Base-by-base conservation (phyloP, 2,113 vertebrate genomes). In the Heterotis niloticus region DNA sequence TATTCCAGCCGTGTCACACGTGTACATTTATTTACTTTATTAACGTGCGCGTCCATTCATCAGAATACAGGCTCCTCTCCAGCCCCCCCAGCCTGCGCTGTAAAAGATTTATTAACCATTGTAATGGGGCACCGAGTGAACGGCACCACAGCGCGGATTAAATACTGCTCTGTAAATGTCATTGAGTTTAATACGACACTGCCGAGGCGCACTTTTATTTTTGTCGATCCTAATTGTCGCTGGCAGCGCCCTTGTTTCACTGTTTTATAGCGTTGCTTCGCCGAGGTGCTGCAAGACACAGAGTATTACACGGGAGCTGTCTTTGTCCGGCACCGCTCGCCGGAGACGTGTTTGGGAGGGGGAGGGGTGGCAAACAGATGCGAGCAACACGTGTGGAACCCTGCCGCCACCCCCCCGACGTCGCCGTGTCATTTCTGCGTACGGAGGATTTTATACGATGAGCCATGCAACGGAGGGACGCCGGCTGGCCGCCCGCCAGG, bases 81-180 rank as follows among this genome's bases (percentile, higher is more conserved):
- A 7, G 7, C 34, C 2, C 34, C 34, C 34, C 34, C 34, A 44
- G 34, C 34, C 34, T 44, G 11, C 12, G 54, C 66, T 44, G 18
- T 76, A 54, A 74, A 82, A 84, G 83, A 86, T 86, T 86, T 83
- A 86, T 82, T 81, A 79, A 10, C 64, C 70, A 70, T 76, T 81
- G 74, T 86, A 86, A 83, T 84, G 80, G 76, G 66, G 83, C 78
- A 80, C 83, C 80, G 79, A 79, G 82, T 26, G 65, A 84, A 80
- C 81, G 71, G 80, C 79, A 16, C 52, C 68, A 78, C 20, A 79
- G 64, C 79, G 52, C 81, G 81, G 79, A 86, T 84, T 86, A 86
- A 83, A 84, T 81, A 78, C 65, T 60, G 78, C 78, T 83, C 80
- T 81, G 83, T 84, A 84, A 86, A 84, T 86, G 85, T 82, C 85